Evolutionary conservation across 2,888 invertebrate species (phyloP).

Genomic region (Drosophila atroscutellata): DNA sequence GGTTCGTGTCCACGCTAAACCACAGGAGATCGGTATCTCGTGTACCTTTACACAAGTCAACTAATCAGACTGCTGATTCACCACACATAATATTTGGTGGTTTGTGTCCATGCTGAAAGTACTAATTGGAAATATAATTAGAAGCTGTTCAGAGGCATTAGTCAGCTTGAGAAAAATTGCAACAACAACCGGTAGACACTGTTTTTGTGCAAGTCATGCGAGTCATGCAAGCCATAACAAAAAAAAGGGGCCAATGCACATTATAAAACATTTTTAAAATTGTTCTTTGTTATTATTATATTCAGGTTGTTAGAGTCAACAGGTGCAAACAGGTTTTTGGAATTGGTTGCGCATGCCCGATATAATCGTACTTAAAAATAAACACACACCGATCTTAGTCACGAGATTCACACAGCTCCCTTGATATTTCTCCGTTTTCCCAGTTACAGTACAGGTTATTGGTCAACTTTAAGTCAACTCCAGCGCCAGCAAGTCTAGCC

Average conservation of each 20-base stretch:
- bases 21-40: constrained; percentile 2
- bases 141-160: constrained; percentile 2
- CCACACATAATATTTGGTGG: background rate
- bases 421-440: constrained; percentile 12
- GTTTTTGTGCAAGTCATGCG: constrained; percentile 16
- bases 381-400: constrained; percentile 29
- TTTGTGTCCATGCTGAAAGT: background rate
- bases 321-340: constrained; percentile 45
- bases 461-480: constrained; percentile 1
- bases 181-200: constrained; percentile 14
- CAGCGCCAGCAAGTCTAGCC: constrained; percentile 45
- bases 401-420: constrained; percentile 25
- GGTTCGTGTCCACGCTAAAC: constrained; percentile 19
- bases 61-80: background rate
- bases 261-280: constrained; percentile 10
- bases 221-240: constrained; percentile 20
- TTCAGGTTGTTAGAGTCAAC: constrained; percentile 14
- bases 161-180: background rate
- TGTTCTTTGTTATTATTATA: constrained; percentile 1
- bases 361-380: constrained; percentile 18
- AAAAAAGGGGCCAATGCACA: constrained; percentile 15
- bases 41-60: background rate
- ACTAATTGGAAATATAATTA: constrained; percentile 2
- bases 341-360: constrained; percentile 61
- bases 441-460: background rate